Evolutionary conservation across 1,140 invertebrate genomes (phyloP).

Genomic region (Heliconius melpomene): DNA sequence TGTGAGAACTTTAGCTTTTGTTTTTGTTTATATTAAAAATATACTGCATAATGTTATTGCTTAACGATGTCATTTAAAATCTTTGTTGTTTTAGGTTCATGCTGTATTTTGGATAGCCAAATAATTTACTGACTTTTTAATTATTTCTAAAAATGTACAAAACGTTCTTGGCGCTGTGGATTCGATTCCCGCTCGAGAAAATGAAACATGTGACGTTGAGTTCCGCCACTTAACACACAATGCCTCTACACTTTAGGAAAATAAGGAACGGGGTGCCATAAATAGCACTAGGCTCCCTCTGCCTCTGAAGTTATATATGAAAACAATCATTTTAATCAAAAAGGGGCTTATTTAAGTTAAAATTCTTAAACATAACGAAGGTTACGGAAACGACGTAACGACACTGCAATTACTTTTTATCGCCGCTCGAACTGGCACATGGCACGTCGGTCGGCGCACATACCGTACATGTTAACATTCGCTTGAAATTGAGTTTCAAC

Average conservation of each 20-base stretch:
- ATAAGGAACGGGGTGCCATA: too few species aligned
- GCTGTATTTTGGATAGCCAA: too few species aligned
- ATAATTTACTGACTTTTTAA: too few species aligned
- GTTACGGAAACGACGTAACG: slow-evolving; percentile 33
- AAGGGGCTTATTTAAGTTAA: neutral
- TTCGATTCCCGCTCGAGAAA: too few species aligned
- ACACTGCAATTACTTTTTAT: slow-evolving; percentile 35
- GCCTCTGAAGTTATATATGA: too few species aligned
- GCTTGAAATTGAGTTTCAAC: slow-evolving; percentile 9
- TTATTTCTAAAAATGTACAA: too few species aligned
- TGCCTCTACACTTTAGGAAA: too few species aligned
- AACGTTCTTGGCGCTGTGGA: too few species aligned
- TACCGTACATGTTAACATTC: neutral
- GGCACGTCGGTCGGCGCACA: slow-evolving; percentile 1
- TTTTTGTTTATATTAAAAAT: neutral
- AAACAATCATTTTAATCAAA: neutral
- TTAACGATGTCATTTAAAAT: neutral
- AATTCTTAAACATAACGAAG: slow-evolving; percentile 19
- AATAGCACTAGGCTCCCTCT: too few species aligned
- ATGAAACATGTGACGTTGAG: too few species aligned
- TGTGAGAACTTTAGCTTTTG: neutral
- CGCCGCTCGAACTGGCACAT: slow-evolving; percentile 18
- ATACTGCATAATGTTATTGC: neutral
- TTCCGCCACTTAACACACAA: too few species aligned
- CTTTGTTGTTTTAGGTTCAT: too few species aligned